Evolutionary conservation across 2,888 invertebrate species (phyloP), one percentile per base, ranked within the genome.

Genomic region (Synergus gifuensis): DNA sequence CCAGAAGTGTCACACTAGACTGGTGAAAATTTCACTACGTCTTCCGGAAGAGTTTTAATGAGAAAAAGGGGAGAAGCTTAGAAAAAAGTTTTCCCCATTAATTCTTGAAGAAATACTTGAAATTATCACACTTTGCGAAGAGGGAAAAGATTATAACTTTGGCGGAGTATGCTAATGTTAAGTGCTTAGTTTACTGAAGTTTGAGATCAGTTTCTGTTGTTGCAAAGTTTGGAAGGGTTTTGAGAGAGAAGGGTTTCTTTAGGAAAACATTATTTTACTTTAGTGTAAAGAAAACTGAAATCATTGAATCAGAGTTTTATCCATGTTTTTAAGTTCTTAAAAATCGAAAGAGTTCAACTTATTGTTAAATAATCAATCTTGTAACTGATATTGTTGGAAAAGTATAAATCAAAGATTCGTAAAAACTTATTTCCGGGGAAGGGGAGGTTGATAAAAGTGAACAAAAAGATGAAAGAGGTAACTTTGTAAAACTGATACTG

Each of bases 31-130:
- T 49, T 54, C 36, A 54, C 46, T 36, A 11, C 36, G n/a, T 36
- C 28, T 49, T 54, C 49, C 54, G 36, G 54, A 54, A 49, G 73
- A 73, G 54, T 73, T 73, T 73, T 73, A 73, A 73, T 73, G 54
- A 73, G 73, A 73, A 73, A 54, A 40, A 73, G 16, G 22, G n/a
- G n/a, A 69, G 28, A 28, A 36, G 49, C 40, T 54, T 73, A 54
- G 73, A 73, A 54, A 66, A 62, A 73, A 73, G 54, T 73, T 73
- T 73, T 40, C n/a, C 36, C 73, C 73, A 73, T 73, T 73, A 73
- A 73, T 54, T 73, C 73, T 54, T 73, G 36, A 49, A 36, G 36
- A 54, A 73, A 69, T 69, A 69, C 69, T 69, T 8, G 69, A 69
- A 69, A 69, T 69, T 69, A 69, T 73, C 73, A 73, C 73, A 73